These are phyloP conservation scores for Hypomesus transpacificus DNA, from an alignment of 2,113 vertebrate species.

Conservation along the genomic window DNA sequence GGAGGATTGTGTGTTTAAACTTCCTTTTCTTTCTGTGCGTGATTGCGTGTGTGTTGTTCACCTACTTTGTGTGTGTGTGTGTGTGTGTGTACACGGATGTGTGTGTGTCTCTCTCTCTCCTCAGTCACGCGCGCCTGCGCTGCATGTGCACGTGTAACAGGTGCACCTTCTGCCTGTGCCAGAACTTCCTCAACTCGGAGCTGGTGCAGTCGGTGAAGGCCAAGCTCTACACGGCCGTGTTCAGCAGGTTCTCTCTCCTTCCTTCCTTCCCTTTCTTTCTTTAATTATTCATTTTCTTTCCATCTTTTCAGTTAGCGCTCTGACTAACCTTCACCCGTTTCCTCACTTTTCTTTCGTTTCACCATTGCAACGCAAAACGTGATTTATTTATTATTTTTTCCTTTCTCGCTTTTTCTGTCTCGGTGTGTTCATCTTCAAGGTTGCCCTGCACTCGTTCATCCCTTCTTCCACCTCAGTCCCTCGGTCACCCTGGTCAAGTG, in stretches of 20 bases:
- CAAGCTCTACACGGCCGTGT: slow-evolving; percentile 97
- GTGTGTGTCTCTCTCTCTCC: slow-evolving; percentile 66
- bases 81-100: not conserved
- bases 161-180: slow-evolving; percentile 99
- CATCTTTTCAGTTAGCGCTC: not conserved
- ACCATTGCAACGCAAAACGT: not conserved
- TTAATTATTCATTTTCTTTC: too few relatives aligned
- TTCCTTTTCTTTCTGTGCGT: not conserved
- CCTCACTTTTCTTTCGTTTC: slow-evolving; percentile 8
- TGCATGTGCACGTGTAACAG: slow-evolving; percentile 99
- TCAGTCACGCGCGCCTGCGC: slow-evolving; percentile 98
- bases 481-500: too few relatives aligned
- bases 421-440: not conserved
- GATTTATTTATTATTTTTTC: not conserved
- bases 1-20: not conserved
- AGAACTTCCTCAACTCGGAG: slow-evolving; percentile 99
- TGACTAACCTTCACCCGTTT: slow-evolving; percentile 39
- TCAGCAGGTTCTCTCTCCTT: slow-evolving; percentile 84
- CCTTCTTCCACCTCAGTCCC: too few relatives aligned
- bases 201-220: slow-evolving; percentile 98
- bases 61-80: slow-evolving; percentile 14
- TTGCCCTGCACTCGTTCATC: too few relatives aligned
- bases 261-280: slow-evolving; percentile 37
- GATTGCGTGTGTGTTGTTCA: not conserved
- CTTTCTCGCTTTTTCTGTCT: not conserved